Evolutionary conservation across 1,140 invertebrate species (phyloP), one percentile per base, ranked within the genome.

Genomic region (Drosophila burlai): DNA sequence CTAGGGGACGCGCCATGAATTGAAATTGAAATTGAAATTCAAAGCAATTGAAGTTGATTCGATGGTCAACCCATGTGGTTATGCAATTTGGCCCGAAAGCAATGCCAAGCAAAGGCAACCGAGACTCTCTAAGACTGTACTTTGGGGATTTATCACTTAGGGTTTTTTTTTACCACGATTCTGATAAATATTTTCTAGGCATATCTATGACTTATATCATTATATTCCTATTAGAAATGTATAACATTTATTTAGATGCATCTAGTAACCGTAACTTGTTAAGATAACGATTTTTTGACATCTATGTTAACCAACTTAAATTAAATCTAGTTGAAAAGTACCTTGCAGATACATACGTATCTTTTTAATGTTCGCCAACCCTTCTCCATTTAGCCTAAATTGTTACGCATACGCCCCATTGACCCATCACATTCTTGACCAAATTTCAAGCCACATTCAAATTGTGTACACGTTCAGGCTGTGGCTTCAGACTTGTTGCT

Each of bases 1-100:
- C 52, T 47, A 78, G 73, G 62, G 50, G 55, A 83, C 66, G 69
- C 69, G 69, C 11, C 38, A 68, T 64, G 61, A 78, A 83, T 55
- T 43, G 43, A 72, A 74, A 83, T 76, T 80, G 64, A 84, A 84
- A 84, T 71, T 80, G 61, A 84, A 84, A 84, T 84, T 71, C 81
- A 80, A 83, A 83, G 81, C 80, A 82, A 76, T 80, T 84, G 64
- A 84, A 80, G 71, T 75, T 36, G 67, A 36, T 60, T 73, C 67
- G 69, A 73, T 73, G 69, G 69, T 31, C 69, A 60, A 72, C n/a
- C 58, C 24, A 73, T 58, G 45, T 18, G 75, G 74, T 68, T 77
- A 43, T 76, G 66, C 49, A 80, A 83, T 75, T 67, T 57, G 38
- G 59, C 66, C 52, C 42, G 62, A 26, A 55, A 58, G 58, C 68